Evolutionary conservation across 37 sponge, comb jelly and placozoan genomes (phyloP).

Genomic region (Mnemiopsis leidyi): DNA sequence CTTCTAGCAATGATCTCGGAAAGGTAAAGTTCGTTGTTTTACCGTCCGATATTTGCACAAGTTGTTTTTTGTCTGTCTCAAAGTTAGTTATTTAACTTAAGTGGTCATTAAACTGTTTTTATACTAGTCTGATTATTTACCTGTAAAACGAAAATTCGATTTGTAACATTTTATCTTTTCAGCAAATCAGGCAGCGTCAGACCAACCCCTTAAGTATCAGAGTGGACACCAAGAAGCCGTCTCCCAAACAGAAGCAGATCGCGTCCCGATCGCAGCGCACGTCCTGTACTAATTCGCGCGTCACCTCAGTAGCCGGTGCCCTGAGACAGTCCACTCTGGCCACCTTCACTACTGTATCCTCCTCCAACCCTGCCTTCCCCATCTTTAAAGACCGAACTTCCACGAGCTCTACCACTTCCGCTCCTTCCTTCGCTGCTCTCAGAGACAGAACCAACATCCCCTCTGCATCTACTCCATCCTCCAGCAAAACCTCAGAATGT

Average conservation of each 20-base stretch:
- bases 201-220: constrained; percentile 31
- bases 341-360: background rate
- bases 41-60: no score
- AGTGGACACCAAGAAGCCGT: constrained; percentile 58
- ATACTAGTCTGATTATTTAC: background rate
- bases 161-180: background rate
- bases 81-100: no score
- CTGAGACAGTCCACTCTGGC: constrained; percentile 29
- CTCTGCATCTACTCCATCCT: background rate
- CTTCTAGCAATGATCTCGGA: constrained; percentile 18
- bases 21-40: background rate
- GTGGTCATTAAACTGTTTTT: no score
- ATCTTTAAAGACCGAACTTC: background rate
- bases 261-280: constrained; percentile 2
- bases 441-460: constrained; percentile 12
- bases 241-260: constrained; percentile 65
- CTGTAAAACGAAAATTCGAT: background rate
- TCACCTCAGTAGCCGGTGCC: background rate
- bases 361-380: background rate
- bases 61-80: no score
- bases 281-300: background rate
- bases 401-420: background rate
- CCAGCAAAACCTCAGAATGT: background rate
- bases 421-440: background rate
- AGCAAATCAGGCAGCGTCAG: constrained; percentile 62